Percentiles rank a stretch among this genome's conserved stretches.
phyloP scores from a whole-genome alignment of 37 sponge, comb jelly and placozoan species.

The Spongilla lacustris region DNA sequence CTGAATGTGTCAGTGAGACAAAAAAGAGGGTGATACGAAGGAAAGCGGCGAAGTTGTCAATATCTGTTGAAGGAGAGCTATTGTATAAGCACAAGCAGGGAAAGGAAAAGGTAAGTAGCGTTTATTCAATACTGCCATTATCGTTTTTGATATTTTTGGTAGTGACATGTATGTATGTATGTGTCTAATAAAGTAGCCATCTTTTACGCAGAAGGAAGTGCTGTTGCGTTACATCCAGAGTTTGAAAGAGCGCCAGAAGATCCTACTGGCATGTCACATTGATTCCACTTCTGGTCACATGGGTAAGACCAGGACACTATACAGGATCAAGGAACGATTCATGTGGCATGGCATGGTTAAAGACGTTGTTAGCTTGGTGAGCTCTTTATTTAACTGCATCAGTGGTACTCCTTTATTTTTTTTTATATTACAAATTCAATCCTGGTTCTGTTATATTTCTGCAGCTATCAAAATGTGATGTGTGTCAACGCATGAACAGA shows the following conservation, averaged over 20 bases:
- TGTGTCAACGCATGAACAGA: slow-evolving; percentile 61
- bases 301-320: slow-evolving; percentile 23
- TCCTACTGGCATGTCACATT: slow-evolving; percentile 47
- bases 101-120: too few species aligned
- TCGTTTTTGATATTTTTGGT: too few species aligned
- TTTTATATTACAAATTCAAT: too few species aligned
- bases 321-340: slow-evolving; percentile 49
- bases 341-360: slow-evolving; percentile 37
- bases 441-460: neutral
- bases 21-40: too few species aligned
- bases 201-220: slow-evolving; percentile 12
- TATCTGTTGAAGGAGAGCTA: too few species aligned
- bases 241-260: slow-evolving; percentile 26
- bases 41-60: too few species aligned
- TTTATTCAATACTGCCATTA: too few species aligned
- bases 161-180: too few species aligned
- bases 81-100: too few species aligned
- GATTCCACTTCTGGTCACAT: slow-evolving; percentile 64
- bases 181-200: too few species aligned
- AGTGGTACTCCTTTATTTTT: too few species aligned
- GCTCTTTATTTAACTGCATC: neutral
- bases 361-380: slow-evolving; percentile 36
- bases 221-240: slow-evolving; percentile 25
- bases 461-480: slow-evolving; percentile 58
- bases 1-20: too few species aligned